These are phyloP conservation scores for Geopemphigus sp. DNA, from an alignment of 1,140 invertebrate species.

Conservation along the genomic window DNA sequence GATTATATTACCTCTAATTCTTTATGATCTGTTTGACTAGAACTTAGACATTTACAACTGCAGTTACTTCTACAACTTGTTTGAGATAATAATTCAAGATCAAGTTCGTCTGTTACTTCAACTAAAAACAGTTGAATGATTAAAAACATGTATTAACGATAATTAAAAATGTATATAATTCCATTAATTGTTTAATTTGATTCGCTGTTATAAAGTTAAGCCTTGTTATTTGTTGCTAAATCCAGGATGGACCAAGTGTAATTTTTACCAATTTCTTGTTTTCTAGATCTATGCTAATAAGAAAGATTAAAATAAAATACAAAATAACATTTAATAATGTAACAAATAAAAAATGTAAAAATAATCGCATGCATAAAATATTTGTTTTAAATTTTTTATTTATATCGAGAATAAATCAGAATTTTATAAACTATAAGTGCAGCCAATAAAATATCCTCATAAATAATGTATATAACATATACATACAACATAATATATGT, in stretches of 20 bases:
- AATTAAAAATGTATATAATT: background rate
- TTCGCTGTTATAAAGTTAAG: background rate
- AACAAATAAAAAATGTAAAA: background rate
- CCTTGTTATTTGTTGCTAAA: background rate
- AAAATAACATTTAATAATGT: background rate
- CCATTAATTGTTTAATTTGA: background rate
- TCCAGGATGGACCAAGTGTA: background rate
- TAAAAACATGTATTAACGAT: background rate
- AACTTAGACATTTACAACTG: background rate
- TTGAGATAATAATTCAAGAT: background rate
- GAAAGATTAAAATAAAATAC: background rate
- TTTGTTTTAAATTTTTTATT: too few species aligned
- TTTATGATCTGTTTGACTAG: slow-evolving; percentile 4
- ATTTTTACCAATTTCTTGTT: background rate
- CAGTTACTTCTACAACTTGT: background rate
- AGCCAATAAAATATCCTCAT: slow-evolving; percentile 39
- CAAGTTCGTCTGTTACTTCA: background rate
- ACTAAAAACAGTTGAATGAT: slow-evolving; percentile 18
- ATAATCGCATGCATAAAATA: background rate
- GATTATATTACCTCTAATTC: slow-evolving; percentile 14
- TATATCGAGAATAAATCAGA: background rate
- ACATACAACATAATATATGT: slow-evolving; percentile 6
- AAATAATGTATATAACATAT: slow-evolving; percentile 38
- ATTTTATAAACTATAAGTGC: background rate
- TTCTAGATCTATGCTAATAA: background rate